Evolutionary conservation across 2,888 invertebrate species (phyloP).

Genomic region (Sycophila texana): DNA sequence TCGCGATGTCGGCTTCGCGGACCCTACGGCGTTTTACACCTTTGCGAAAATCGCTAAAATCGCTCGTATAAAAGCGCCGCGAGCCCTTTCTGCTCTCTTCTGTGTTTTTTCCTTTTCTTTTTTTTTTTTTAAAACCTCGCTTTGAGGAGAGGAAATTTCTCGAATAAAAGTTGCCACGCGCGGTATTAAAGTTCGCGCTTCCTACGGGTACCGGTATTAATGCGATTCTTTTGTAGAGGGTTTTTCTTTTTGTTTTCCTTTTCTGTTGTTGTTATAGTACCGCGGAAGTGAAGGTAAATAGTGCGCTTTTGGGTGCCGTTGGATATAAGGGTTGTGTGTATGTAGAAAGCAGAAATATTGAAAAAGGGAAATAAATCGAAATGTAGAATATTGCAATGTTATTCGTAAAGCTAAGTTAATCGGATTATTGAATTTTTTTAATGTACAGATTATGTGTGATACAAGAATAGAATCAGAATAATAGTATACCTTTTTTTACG

Average conservation of each 20-base stretch:
- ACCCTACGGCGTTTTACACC: constrained; percentile 43
- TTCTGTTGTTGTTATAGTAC: too few relatives aligned
- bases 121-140: neutral
- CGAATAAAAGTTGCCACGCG: constrained; percentile 14
- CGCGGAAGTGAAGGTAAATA: neutral
- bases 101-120: neutral
- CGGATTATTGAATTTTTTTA: too few relatives aligned
- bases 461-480: too few relatives aligned
- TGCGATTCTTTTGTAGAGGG: neutral
- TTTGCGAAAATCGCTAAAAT: constrained; percentile 52
- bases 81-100: neutral
- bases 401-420: too few relatives aligned
- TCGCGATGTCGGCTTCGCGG: constrained; percentile 25
- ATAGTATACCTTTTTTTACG: too few relatives aligned
- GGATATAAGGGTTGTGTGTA: neutral
- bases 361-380: too few relatives aligned
- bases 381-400: too few relatives aligned
- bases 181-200: neutral
- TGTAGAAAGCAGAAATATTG: neutral
- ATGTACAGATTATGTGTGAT: too few relatives aligned
- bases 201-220: neutral
- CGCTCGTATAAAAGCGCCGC: constrained; percentile 41
- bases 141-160: constrained; percentile 2
- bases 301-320: neutral
- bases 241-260: neutral